A percentile compares a stretch with the other conserved stretches of the same genome.
phyloP scores from a whole-genome alignment of 2,113 vertebrate genomes.

The Caretta caretta region DNA sequence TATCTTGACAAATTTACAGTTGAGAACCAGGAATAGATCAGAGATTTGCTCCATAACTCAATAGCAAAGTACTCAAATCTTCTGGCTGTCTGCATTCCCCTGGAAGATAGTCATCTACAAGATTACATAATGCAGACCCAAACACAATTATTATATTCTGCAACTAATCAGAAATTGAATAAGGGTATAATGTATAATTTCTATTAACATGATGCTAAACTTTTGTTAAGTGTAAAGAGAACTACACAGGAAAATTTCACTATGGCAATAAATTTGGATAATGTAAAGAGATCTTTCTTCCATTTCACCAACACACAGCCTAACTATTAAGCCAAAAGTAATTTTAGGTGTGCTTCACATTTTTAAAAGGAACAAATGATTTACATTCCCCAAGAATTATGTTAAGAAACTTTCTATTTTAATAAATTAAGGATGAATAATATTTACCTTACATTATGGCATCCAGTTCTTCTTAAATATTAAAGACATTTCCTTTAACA shows the following conservation, averaged over 20 bases:
- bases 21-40: not conserved
- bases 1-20: not conserved
- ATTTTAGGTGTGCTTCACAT: not conserved
- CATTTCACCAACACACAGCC: not conserved
- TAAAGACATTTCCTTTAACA: not conserved
- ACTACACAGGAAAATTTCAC: not conserved
- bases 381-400: not conserved
- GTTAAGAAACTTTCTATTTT: not conserved
- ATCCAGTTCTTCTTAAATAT: not conserved
- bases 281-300: not conserved
- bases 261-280: not conserved
- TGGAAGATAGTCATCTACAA: not conserved
- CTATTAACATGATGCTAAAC: not conserved
- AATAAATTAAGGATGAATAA: not conserved
- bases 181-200: not conserved
- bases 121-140: not conserved
- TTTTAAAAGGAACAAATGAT: not conserved
- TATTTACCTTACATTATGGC: rapidly evolving
- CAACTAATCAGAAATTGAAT: not conserved
- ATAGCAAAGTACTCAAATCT: rapidly evolving
- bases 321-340: not conserved
- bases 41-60: not conserved
- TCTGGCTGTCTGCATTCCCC: not conserved
- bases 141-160: not conserved
- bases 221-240: not conserved